Percentiles rank a stretch among this genome's conserved stretches.
These are phyloP conservation scores for Metopolophium dirhodum DNA, from an alignment of 1,140 invertebrate species.

Conservation along the genomic window DNA sequence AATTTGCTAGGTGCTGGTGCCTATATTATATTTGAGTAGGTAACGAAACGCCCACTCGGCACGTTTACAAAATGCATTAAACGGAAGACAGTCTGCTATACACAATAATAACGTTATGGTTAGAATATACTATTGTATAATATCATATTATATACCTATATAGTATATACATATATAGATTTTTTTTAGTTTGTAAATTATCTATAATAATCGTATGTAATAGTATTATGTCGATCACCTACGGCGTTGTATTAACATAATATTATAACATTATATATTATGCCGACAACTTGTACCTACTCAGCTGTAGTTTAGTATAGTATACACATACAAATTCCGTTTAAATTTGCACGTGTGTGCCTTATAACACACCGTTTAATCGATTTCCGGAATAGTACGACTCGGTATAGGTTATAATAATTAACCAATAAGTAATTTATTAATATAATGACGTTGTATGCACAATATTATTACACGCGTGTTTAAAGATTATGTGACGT, in stretches of 20 bases:
- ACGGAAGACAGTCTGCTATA: not conserved
- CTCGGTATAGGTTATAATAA: not conserved
- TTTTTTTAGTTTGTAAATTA: not conserved
- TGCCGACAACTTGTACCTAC: too few species aligned
- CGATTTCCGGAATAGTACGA: not conserved
- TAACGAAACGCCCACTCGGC: not conserved
- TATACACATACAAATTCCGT: not conserved
- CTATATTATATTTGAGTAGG: not conserved
- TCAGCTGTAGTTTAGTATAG: too few species aligned
- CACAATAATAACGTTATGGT: not conserved
- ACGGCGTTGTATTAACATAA: not conserved
- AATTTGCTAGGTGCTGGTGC: not conserved
- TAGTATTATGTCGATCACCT: slow-evolving; percentile 16
- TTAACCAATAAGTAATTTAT: not conserved
- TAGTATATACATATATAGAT: not conserved
- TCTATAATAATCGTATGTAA: not conserved
- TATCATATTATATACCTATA: too few species aligned
- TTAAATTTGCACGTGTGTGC: not conserved
- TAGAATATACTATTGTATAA: not conserved
- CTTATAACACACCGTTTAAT: not conserved
- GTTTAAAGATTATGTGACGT: not conserved
- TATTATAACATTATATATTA: not conserved
- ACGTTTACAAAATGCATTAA: not conserved
- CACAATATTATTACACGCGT: not conserved
- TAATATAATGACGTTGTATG: not conserved